Base-by-base conservation (phyloP, 2,888 invertebrate species). In the Timema cristinae region DNA sequence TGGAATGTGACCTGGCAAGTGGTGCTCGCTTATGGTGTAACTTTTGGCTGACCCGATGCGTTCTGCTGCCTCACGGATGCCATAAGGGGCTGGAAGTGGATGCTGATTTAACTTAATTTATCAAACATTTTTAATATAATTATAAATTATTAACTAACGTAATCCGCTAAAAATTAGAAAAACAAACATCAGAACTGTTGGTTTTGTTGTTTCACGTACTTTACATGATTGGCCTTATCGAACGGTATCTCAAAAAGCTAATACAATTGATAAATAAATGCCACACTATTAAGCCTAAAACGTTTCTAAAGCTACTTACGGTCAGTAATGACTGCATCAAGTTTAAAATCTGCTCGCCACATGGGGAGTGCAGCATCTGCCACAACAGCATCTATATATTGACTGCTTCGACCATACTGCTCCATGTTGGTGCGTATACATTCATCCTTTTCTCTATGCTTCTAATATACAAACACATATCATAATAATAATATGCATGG, bases 261-360 rank as follows among this genome's bases (percentile, higher is more conserved):
- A 32, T 32, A 32, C 32, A 32, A 32, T 32, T 32, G 32, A 4
- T 32, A 32, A 32, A 32, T 32, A 32, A 32, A 32, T 32, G 32
- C 32, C 32, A 32, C 32, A 32, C 32, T 32, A 32, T 32, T 32
- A 32, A 32, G 32, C 32, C 32, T 32, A 32, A 32, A 32, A 32
- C 32, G 32, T 32, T 32, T 32, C 32, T 32, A 32, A 4, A 32
- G 11, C 15, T 47, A 87, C 91, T 87, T 84, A 95, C 95, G 99
- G 83, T 99, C 99, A 50, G 98, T 97, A 72, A 99, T 89, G 74
- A 99, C 95, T 51, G 94, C 92, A 84, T 99, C 97, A 79, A 98
- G 91, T 78, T 86, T 83, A 50, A 93, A 79, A 0, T 85, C 83
- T 0, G 87, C 83, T 74, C 86, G 86, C 93, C 95, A 96, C 78